Percentiles rank a stretch among this genome's conserved stretches.
phyloP scores from a whole-genome alignment of 2,888 invertebrate genomes.

The Rhamphomyia laevipes region DNA sequence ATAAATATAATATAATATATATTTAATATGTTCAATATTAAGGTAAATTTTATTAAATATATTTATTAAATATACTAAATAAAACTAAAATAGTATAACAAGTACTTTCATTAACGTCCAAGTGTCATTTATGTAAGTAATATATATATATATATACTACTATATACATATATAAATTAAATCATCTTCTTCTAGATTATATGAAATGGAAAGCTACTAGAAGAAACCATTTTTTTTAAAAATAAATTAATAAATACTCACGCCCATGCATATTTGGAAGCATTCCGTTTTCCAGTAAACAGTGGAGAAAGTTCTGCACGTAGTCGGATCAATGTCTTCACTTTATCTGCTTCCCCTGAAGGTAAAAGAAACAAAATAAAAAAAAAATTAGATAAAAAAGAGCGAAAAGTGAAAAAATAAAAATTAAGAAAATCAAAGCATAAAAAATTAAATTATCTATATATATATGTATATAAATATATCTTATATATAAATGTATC shows the following conservation, averaged over 20 bases:
- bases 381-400: neutral
- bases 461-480: no score
- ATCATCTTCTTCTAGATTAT: neutral
- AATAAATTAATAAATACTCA: conserved; percentile 32
- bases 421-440: neutral
- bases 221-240: conserved; percentile 8
- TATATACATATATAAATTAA: no score
- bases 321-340: conserved; percentile 37
- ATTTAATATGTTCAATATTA: no score
- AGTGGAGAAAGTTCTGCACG: conserved; percentile 38
- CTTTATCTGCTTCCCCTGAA: conserved; percentile 40
- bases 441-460: no score
- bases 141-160: no score
- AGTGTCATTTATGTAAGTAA: no score
- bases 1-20: no score
- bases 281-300: conserved; percentile 39
- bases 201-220: conserved; percentile 4
- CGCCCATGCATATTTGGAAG: conserved; percentile 41
- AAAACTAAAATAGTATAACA: no score
- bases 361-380: conserved; percentile 13
- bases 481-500: no score
- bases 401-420: neutral
- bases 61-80: no score
- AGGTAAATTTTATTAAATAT: no score
- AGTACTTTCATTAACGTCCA: no score